These are phyloP conservation scores for Zygaena filipendulae DNA, from an alignment of 2,888 invertebrate genomes.

Conservation along the genomic window DNA sequence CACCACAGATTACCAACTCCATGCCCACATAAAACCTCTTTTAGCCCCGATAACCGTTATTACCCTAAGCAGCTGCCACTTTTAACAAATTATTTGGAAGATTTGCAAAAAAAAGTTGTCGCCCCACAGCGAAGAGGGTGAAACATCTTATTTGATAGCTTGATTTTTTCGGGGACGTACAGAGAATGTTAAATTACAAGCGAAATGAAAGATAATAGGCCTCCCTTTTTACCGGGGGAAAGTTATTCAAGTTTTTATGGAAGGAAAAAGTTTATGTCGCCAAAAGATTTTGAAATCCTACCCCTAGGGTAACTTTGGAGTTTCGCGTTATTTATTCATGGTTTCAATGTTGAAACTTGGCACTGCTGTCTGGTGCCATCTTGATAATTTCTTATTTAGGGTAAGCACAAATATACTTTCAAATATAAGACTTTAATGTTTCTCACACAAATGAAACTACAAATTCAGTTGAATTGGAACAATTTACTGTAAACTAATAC, in stretches of 20 bases:
- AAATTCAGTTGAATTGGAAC: conserved; percentile 57
- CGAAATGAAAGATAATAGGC: conserved; percentile 67
- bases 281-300: conserved; percentile 53
- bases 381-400: conserved; percentile 17
- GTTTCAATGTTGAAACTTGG: conserved; percentile 29
- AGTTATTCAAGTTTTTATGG: conserved; percentile 38
- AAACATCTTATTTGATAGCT: conserved; percentile 59
- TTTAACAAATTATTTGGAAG: conserved; percentile 65
- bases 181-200: conserved; percentile 64
- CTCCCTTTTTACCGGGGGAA: conserved; percentile 45
- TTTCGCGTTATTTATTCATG: conserved; percentile 60
- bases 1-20: conserved; percentile 20
- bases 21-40: conserved; percentile 36
- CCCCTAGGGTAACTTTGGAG: conserved; percentile 35
- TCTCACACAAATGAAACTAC: too few species aligned
- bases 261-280: conserved; percentile 52
- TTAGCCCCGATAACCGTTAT: conserved; percentile 59
- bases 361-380: conserved; percentile 27
- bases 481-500: conserved; percentile 66
- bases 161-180: conserved; percentile 51
- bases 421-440: too few species aligned
- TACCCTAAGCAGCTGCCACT: conserved; percentile 61
- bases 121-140: conserved; percentile 44
- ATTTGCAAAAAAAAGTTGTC: conserved; percentile 60
- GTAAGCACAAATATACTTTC: too few species aligned